phyloP scores from a whole-genome alignment of 1,140 invertebrate species.

The Anastrepha obliqua region DNA sequence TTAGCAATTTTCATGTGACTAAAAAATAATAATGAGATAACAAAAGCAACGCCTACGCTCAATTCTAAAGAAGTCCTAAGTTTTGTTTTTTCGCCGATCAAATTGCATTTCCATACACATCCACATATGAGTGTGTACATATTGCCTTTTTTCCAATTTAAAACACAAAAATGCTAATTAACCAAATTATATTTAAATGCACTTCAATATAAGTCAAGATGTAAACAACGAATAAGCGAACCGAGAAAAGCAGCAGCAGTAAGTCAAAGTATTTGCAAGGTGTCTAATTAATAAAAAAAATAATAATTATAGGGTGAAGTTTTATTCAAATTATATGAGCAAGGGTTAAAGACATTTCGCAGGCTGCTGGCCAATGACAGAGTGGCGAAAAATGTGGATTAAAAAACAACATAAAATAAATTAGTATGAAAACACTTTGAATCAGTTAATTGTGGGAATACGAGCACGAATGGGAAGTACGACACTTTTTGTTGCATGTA shows the following conservation, averaged over 20 bases:
- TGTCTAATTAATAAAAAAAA: neutral
- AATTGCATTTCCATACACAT: too few relatives aligned
- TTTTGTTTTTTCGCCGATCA: neutral
- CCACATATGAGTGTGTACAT: too few relatives aligned
- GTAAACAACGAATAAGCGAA: neutral
- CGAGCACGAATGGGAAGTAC: too few relatives aligned
- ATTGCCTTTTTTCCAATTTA: neutral
- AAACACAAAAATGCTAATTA: neutral
- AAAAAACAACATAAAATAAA: too few relatives aligned
- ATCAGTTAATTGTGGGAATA: too few relatives aligned
- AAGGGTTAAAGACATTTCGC: neutral
- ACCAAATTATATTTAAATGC: neutral
- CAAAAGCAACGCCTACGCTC: neutral
- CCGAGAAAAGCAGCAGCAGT: neutral
- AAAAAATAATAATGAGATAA: neutral
- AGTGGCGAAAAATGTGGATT: neutral
- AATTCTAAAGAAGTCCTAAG: neutral
- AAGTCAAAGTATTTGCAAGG: slow-evolving; percentile 4
- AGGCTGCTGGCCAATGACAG: neutral
- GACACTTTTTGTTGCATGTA: too few relatives aligned
- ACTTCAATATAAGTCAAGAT: neutral
- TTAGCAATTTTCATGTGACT: neutral
- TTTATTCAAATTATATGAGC: neutral
- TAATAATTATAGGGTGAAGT: neutral
- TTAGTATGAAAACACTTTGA: too few relatives aligned